These are phyloP conservation scores for Altica lythri DNA, from an alignment of 2,888 invertebrate species.

Conservation along the genomic window DNA sequence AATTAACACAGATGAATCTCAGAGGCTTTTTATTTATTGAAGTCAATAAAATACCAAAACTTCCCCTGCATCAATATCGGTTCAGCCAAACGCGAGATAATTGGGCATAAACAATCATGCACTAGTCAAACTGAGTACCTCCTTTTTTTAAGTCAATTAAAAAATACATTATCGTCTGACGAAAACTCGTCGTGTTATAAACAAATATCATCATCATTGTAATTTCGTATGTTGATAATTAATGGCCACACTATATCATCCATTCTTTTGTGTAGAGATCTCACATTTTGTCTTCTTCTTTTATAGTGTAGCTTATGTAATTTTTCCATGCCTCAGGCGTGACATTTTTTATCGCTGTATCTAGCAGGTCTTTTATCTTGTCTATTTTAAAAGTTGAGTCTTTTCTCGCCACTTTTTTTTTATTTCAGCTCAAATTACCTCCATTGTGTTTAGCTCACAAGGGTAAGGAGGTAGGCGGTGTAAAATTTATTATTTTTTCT, in stretches of 20 bases:
- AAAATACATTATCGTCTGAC: too few relatives aligned
- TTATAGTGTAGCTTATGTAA: not conserved
- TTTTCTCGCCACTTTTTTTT: not conserved
- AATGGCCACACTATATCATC: not conserved
- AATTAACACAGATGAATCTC: too few relatives aligned
- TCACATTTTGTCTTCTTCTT: too few relatives aligned
- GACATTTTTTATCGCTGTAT: not conserved
- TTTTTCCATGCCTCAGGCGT: not conserved
- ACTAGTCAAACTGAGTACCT: too few relatives aligned
- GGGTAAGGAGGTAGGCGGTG: not conserved
- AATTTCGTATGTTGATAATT: not conserved
- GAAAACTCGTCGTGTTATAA: not conserved
- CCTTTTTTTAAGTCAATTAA: too few relatives aligned
- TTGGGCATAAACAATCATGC: too few relatives aligned
- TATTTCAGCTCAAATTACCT: not conserved
- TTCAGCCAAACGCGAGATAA: too few relatives aligned
- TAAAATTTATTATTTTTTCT: too few relatives aligned
- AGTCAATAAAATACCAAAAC: too few relatives aligned
- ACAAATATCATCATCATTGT: not conserved
- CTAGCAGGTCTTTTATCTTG: not conserved
- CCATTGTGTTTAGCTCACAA: not conserved
- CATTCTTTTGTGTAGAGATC: not conserved
- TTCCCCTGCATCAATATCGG: too few relatives aligned
- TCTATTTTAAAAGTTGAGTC: too few relatives aligned
- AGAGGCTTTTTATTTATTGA: too few relatives aligned